Base-by-base conservation (phyloP, 1,140 invertebrate genomes). In the Trachymyrmex septentrionalis region DNA sequence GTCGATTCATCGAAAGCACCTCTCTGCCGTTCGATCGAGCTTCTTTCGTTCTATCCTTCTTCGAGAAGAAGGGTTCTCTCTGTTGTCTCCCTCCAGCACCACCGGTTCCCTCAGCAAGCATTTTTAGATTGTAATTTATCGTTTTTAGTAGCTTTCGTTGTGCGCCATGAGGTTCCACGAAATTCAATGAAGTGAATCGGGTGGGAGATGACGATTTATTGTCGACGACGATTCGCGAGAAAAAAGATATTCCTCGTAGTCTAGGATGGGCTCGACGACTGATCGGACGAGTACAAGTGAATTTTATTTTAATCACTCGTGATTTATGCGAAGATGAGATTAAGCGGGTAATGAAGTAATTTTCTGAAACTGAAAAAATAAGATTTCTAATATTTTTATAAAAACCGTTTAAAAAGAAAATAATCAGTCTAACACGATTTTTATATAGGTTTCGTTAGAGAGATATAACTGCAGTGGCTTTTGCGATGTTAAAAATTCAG, bases 11-110 rank as follows among this genome's bases (percentile, higher is more conserved):
- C 78, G 78, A 57, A 57, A 61, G 59, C 48, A 76, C 73, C 59
- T 85, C 24, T 71, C 38, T 86, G 77, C 73, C 85, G 77, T 85
- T 84, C 81, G 87, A 89, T 76, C 86, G 73, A 66, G 66, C 75
- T 67, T 84, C 78, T 72, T 84, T 75, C 66, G 64, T 48, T 12
- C 59, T 66, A 57, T 72, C 86, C 85, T 66, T 59, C 38, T 44
- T 27, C 16, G 24, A 19, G 38, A 2, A 34, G 53, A 55, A 55
- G 2, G n/a, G 14, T 44, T 44, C 72, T 75, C 30, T 24, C 34
- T 48, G 38, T 50, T 7, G 38, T 16, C 71, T 16, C 57, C 21
- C 48, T 16, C 16, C 19, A 16, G 9, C 12, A 5, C 16, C 12
- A 27, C 9, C 50, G 50, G 30, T 55, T 59, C 14, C 7, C 72